These are phyloP conservation scores for Dolichotis patagonum DNA, from an alignment of 2,113 vertebrate species.

Conservation along the genomic window DNA sequence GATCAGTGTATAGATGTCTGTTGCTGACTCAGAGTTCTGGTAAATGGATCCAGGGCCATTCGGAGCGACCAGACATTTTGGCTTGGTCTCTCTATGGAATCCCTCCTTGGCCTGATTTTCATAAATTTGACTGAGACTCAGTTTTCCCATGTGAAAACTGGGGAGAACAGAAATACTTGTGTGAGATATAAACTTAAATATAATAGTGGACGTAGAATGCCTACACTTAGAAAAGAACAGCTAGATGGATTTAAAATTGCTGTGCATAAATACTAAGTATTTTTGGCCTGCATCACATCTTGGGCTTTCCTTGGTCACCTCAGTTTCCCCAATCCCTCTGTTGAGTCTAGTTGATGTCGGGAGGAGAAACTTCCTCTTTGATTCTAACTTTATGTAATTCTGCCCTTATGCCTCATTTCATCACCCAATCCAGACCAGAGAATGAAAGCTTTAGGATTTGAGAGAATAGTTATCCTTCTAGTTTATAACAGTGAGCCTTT, in stretches of 20 bases:
- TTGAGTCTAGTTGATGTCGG: background rate
- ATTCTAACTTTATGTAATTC: background rate
- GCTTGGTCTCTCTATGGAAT: background rate
- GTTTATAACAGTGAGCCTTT: background rate
- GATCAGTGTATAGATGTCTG: background rate
- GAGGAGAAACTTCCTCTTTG: background rate
- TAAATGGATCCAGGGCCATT: background rate
- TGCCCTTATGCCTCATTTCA: background rate
- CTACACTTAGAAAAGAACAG: background rate
- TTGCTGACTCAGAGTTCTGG: background rate
- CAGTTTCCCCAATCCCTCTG: background rate
- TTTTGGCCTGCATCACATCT: background rate
- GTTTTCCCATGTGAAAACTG: background rate
- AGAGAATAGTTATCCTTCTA: background rate
- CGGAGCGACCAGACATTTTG: background rate
- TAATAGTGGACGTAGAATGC: background rate
- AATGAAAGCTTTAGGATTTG: background rate
- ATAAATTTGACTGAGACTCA: background rate
- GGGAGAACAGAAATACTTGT: background rate
- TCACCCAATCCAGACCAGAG: background rate
- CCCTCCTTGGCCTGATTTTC: background rate
- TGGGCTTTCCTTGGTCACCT: background rate
- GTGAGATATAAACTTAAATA: background rate
- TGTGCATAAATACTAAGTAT: rapidly evolving
- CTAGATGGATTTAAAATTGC: rapidly evolving